phyloP scores from a whole-genome alignment of 2,797 vertebrate genomes.

The Sarcoramphus papa region DNA sequence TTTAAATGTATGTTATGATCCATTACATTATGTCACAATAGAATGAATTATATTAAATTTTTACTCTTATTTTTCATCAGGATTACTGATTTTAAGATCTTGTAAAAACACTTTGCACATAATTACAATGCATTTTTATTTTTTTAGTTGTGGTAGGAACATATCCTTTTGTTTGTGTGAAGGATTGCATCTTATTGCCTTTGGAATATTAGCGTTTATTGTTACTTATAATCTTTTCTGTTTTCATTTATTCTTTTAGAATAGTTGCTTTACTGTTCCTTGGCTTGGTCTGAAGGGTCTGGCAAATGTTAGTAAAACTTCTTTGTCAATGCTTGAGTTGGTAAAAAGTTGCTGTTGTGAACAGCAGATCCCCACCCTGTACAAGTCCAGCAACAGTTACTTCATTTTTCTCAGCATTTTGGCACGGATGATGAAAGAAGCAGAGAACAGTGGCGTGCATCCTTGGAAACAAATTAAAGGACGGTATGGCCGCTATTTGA shows the following conservation, averaged over 20 bases:
- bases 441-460: constrained; percentile 76
- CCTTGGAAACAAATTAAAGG: constrained; percentile 98
- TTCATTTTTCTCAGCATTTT: constrained; percentile 92
- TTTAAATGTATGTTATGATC: not conserved
- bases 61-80: not conserved
- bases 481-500: constrained; percentile 74
- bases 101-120: not conserved
- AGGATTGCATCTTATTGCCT: not conserved
- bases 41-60: not conserved
- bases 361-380: constrained; percentile 77
- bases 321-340: constrained; percentile 84
- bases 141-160: not conserved
- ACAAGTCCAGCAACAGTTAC: constrained; percentile 88
- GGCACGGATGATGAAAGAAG: constrained; percentile 83
- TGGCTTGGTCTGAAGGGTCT: constrained; percentile 90
- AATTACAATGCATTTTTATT: not conserved
- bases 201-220: not conserved
- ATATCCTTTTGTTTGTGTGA: not conserved
- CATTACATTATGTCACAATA: not conserved
- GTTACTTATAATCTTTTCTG: not conserved
- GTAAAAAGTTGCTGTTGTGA: constrained; percentile 83
- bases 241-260: constrained; percentile 72
- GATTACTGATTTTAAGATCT: not conserved
- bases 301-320: constrained; percentile 80
- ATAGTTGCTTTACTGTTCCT: constrained; percentile 84